Conservation (phyloP, 2,797 vertebrate genomes). For the Myotis vivesi region DNA sequence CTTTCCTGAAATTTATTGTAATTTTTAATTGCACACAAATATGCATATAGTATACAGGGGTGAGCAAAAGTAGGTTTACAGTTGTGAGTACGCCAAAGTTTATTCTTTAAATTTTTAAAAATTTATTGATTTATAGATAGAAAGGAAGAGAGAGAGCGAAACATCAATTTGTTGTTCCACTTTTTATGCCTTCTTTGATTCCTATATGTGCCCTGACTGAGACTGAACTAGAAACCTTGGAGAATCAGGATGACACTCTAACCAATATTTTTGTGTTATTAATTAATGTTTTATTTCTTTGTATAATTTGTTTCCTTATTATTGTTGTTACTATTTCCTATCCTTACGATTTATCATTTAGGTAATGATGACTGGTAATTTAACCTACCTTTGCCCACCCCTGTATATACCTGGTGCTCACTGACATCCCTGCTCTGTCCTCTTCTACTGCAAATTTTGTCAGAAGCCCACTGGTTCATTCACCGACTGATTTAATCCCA, state of each 20-base stretch:
- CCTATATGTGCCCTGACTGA: neutral
- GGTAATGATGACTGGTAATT: neutral
- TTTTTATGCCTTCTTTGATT: too few relatives aligned
- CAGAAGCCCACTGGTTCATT: neutral
- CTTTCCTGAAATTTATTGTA: neutral
- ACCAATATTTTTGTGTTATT: neutral
- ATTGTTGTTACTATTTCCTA: neutral
- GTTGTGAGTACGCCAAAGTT: neutral
- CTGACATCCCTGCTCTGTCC: neutral
- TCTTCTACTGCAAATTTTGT: neutral
- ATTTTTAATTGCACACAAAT: neutral
- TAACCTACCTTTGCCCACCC: neutral
- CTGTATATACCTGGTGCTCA: neutral
- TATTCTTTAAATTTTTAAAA: neutral
- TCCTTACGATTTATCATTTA: neutral
- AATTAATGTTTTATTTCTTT: neutral
- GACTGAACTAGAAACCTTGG: neutral
- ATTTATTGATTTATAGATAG: too few relatives aligned
- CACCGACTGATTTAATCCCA: neutral
- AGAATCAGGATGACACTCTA: neutral
- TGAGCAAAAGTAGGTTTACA: neutral
- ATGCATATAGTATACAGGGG: neutral
- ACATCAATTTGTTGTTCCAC: too few relatives aligned
- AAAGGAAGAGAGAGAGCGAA: neutral
- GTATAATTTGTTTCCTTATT: neutral